Evolutionary conservation across 2,888 invertebrate species (phyloP), one percentile per base, ranked within the genome.

Genomic region (Petrolisthes cinctipes): DNA sequence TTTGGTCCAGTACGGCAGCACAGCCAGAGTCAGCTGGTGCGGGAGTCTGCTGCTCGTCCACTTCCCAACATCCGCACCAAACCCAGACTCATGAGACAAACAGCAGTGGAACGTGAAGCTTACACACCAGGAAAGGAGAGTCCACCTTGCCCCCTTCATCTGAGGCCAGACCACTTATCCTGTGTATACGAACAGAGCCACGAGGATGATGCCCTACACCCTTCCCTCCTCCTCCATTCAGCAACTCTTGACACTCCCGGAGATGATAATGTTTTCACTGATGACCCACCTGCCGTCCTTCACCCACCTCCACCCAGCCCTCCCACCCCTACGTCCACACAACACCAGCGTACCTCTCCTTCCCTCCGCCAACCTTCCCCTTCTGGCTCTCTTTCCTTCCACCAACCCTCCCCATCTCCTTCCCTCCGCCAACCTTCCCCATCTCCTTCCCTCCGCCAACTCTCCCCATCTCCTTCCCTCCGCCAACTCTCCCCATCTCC

Each of bases 31-130:
- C 71, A 82, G 71, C 73, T 89, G 75, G 9, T 68, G 54, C 71
- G 82, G 79, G 78, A 88, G 80, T 81, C 37, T 20, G 54, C 56
- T 7, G 53, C 73, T 11, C 80, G 79, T 9, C 83, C 79, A 9
- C 83, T 81, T 56, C 83, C 86, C 37, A 75, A 75, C 17, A 84
- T 53, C 54, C 85, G 86, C 17, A 37, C 94, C 84, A 96, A 96
- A 92, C 97, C 96, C 7, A 95, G 96, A 51, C 93, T 97, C 83
- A 96, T 96, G 73, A 94, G 97, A 7, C 97, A 97, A 93, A 95
- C 95, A 91, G 97, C 97, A 17, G 94, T 97, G 89, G 95, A 95
- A 92, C 96, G 96, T 92, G 96, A 96, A 20, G 86, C 81, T 4
- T 89, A 90, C 86, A 83, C 82, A 11, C 88, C 88, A 14, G 82